These are phyloP conservation scores for Epizoanthus ramosus DNA, from an alignment of 92 coral and sea anemone species.

Conservation along the genomic window DNA sequence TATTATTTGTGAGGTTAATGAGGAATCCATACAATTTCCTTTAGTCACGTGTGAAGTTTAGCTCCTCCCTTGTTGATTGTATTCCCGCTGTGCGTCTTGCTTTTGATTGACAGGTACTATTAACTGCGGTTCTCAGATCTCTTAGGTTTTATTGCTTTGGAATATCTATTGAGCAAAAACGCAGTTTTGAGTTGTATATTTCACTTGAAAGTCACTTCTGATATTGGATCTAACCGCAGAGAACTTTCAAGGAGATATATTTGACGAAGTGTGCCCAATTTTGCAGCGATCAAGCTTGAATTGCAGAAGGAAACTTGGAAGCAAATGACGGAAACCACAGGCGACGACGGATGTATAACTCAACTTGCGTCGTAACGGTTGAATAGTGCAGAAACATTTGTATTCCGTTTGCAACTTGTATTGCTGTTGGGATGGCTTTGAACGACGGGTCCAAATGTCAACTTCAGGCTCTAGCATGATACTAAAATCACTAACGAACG, in stretches of 20 bases:
- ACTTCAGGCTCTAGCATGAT: constrained; percentile 23
- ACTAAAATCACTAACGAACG: constrained; percentile 14
- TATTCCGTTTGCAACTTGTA: constrained; percentile 32
- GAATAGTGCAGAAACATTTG: constrained; percentile 1
- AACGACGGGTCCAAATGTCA: constrained; percentile 17
- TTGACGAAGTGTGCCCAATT: constrained; percentile 21
- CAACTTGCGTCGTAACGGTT: constrained; percentile 36
- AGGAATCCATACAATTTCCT: constrained; percentile 25
- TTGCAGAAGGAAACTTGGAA: neutral
- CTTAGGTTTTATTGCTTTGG: constrained; percentile 29
- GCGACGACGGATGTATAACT: neutral
- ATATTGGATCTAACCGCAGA: constrained; percentile 35
- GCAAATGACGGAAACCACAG: constrained; percentile 39
- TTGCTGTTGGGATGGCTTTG: constrained; percentile 11
- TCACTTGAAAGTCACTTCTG: constrained; percentile 4
- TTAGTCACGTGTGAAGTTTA: constrained; percentile 51
- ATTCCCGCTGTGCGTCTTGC: constrained; percentile 43
- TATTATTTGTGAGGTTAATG: constrained; percentile 24
- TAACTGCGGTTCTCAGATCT: constrained; percentile 28
- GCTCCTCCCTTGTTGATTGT: constrained; percentile 55
- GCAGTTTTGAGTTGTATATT: neutral
- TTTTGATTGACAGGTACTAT: constrained; percentile 41
- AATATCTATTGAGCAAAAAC: constrained; percentile 7
- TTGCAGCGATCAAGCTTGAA: constrained; percentile 20
- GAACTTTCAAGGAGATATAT: constrained; percentile 25